Conservation (phyloP, 1,140 invertebrate genomes). For the Anthonomus grandis region DNA sequence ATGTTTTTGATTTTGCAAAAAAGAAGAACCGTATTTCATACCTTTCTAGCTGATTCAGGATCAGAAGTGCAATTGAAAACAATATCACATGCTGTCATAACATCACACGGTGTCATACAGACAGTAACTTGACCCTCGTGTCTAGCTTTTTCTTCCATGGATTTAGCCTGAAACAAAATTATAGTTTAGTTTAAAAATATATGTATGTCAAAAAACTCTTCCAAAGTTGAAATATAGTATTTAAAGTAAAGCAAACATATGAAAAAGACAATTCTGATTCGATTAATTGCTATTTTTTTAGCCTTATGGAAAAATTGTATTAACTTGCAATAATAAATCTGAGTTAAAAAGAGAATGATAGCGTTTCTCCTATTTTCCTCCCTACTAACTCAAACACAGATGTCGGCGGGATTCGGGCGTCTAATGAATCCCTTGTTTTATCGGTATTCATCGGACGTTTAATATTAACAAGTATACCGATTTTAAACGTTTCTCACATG, state of each 20-base stretch:
- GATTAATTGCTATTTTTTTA: background rate
- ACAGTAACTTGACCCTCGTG: conserved; percentile 37
- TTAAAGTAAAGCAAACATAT: background rate
- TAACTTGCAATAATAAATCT: background rate
- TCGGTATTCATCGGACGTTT: no score
- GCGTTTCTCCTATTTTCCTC: no score
- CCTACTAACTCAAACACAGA: no score
- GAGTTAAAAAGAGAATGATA: no score
- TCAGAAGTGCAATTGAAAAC: conserved; percentile 94
- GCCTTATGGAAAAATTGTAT: background rate
- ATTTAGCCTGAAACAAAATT: conserved; percentile 40
- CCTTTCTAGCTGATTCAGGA: conserved; percentile 89
- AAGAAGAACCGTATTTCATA: conserved; percentile 48
- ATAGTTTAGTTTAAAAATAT: background rate
- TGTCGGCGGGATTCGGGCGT: no score
- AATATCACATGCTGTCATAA: conserved; percentile 86
- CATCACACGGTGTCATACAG: conserved; percentile 78
- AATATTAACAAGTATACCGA: no score
- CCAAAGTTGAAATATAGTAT: no score
- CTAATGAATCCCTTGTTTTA: no score
- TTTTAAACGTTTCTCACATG: no score
- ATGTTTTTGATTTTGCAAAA: background rate
- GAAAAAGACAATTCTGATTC: background rate
- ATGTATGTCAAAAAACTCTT: no score
- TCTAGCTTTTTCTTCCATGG: conserved; percentile 40